These are phyloP conservation scores for Cyphotilapia sp. DNA, from an alignment of 2,113 vertebrate genomes.

Conservation along the genomic window DNA sequence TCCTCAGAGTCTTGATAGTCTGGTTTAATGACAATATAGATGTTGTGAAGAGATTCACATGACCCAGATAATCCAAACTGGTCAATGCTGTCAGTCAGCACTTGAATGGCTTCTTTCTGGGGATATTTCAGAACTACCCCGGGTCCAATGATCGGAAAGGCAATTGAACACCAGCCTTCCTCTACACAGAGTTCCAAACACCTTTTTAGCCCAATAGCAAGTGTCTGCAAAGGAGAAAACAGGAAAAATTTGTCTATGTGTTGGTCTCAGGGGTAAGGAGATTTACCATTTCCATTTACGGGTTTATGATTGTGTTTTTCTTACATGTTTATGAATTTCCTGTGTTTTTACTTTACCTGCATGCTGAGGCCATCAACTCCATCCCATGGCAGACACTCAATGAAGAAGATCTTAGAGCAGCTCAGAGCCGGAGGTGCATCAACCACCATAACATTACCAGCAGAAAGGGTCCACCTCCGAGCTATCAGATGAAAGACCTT, in stretches of 20 bases:
- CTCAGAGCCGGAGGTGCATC: slow-evolving; percentile 2
- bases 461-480: background rate
- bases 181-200: slow-evolving; percentile 49
- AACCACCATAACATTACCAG: slow-evolving; percentile 55
- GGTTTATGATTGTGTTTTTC: accelerated
- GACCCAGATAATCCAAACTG: slow-evolving; percentile 19
- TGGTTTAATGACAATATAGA: slow-evolving; percentile 50
- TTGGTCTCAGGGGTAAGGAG: background rate
- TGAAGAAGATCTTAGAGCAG: slow-evolving; percentile 54
- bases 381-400: slow-evolving; percentile 56
- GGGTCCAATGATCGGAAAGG: slow-evolving; percentile 59
- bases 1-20: slow-evolving; percentile 14
- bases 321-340: background rate
- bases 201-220: slow-evolving; percentile 20
- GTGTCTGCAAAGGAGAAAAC: slow-evolving; percentile 12
- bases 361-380: slow-evolving; percentile 4
- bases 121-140: slow-evolving; percentile 29
- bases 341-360: slow-evolving; percentile 7
- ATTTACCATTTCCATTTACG: background rate
- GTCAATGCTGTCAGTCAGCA: slow-evolving; percentile 35
- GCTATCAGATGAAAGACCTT: slow-evolving; percentile 9
- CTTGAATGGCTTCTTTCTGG: slow-evolving; percentile 7
- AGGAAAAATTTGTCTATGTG: background rate
- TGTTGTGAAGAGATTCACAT: slow-evolving; percentile 14
- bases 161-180: slow-evolving; percentile 25